Percentiles rank a stretch among this genome's conserved stretches.
Conservation (phyloP, 1,140 invertebrate species). For the Helicoverpa armigera region DNA sequence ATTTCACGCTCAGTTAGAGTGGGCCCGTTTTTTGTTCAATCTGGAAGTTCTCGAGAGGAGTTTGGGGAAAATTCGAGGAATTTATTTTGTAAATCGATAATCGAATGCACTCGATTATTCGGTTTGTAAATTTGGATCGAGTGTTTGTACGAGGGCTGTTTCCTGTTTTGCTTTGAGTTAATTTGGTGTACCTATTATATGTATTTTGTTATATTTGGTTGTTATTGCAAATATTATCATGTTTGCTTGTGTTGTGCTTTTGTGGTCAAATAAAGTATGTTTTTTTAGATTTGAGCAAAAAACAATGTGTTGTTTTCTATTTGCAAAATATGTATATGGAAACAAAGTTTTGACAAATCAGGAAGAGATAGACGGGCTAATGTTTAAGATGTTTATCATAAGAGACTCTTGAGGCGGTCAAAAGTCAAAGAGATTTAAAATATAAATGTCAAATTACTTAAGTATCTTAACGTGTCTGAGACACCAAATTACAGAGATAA, state of each 20-base stretch:
- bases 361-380: too few species aligned
- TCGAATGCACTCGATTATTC: constrained; percentile 61
- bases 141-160: constrained; percentile 67
- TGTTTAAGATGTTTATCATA: too few species aligned
- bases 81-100: constrained; percentile 55
- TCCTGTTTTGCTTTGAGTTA: constrained; percentile 65
- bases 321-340: too few species aligned
- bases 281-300: neutral
- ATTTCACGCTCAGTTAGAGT: constrained; percentile 81
- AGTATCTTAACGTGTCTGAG: neutral
- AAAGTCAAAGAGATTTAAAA: too few species aligned
- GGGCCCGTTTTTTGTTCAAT: constrained; percentile 60
- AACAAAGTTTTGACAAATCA: too few species aligned
- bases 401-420: too few species aligned
- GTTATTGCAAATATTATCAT: constrained; percentile 41
- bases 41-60: constrained; percentile 60
- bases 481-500: neutral
- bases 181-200: constrained; percentile 54
- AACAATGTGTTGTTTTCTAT: too few species aligned
- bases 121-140: constrained; percentile 56
- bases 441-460: neutral
- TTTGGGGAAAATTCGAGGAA: constrained; percentile 66
- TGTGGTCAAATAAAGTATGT: constrained; percentile 38
- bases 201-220: constrained; percentile 40
- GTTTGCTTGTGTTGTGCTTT: constrained; percentile 11